phyloP scores from a whole-genome alignment of 1,140 invertebrate genomes.

The Meloidogyne floridensis region DNA sequence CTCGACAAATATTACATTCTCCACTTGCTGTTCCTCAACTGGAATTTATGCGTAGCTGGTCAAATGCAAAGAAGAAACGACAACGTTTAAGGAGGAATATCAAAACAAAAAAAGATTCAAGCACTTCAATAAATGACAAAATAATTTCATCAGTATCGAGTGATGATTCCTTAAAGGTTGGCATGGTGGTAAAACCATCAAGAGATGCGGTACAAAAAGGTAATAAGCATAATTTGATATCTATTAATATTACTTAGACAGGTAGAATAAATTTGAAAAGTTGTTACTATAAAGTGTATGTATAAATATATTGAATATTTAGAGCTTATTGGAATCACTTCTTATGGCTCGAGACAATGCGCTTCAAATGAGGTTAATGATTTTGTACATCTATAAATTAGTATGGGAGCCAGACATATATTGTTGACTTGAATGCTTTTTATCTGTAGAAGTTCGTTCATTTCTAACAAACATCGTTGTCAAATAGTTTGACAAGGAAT shows the following conservation, averaged over 20 bases:
- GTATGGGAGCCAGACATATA: not conserved
- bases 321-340: slow-evolving; percentile 47
- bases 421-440: too few relatives aligned
- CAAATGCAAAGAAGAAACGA: not conserved
- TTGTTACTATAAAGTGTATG: too few relatives aligned
- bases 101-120: not conserved
- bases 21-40: slow-evolving; percentile 18
- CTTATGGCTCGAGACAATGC: slow-evolving; percentile 49
- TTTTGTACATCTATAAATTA: not conserved
- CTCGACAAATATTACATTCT: slow-evolving; percentile 14
- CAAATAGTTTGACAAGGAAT: too few relatives aligned
- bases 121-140: slow-evolving; percentile 2
- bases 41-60: slow-evolving; percentile 20
- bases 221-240: not conserved
- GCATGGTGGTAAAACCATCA: not conserved
- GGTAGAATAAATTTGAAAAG: too few relatives aligned
- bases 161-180: not conserved
- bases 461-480: too few relatives aligned
- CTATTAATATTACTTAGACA: too few relatives aligned
- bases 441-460: too few relatives aligned
- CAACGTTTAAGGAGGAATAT: slow-evolving; percentile 15
- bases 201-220: not conserved
- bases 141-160: not conserved
- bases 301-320: too few relatives aligned
- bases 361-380: slow-evolving; percentile 42